phyloP scores from a whole-genome alignment of 2,797 vertebrate species.

The Lepidocolaptes lacrymiger region DNA sequence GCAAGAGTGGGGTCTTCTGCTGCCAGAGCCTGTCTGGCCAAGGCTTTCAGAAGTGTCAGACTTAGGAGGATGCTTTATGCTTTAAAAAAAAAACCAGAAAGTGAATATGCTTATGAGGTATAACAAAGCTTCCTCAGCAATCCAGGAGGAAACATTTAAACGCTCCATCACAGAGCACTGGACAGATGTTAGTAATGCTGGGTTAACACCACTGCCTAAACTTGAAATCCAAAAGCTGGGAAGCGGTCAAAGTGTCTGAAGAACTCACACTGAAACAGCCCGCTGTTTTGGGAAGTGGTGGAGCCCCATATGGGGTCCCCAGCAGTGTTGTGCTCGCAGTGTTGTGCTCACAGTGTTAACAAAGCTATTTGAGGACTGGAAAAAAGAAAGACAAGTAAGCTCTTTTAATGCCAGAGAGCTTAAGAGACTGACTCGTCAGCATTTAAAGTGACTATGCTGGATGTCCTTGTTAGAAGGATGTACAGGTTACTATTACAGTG shows the following conservation, averaged over 20 bases:
- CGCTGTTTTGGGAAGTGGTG: not conserved
- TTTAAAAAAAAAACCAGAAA: not conserved
- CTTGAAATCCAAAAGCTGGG: not conserved
- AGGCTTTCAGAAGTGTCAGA: not conserved
- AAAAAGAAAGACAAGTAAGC: not conserved
- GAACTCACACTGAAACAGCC: not conserved
- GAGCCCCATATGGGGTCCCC: not conserved
- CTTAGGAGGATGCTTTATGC: not conserved
- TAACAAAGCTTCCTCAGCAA: not conserved
- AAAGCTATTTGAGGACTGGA: not conserved
- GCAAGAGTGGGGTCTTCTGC: rapidly evolving
- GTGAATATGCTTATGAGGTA: not conserved
- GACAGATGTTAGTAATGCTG: not conserved
- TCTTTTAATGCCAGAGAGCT: not conserved
- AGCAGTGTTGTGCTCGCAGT: not conserved
- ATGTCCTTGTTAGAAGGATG: not conserved
- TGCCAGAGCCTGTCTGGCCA: not conserved
- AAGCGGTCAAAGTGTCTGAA: not conserved
- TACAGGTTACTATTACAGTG: not conserved
- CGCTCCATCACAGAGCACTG: not conserved
- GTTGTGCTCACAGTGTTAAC: not conserved
- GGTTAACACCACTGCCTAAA: not conserved
- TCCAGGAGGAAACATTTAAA: not conserved
- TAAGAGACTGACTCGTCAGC: not conserved
- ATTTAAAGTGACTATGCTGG: not conserved